Evolutionary conservation across 2,113 vertebrate species (phyloP).

Genomic region (Cochlearius cochlearius): DNA sequence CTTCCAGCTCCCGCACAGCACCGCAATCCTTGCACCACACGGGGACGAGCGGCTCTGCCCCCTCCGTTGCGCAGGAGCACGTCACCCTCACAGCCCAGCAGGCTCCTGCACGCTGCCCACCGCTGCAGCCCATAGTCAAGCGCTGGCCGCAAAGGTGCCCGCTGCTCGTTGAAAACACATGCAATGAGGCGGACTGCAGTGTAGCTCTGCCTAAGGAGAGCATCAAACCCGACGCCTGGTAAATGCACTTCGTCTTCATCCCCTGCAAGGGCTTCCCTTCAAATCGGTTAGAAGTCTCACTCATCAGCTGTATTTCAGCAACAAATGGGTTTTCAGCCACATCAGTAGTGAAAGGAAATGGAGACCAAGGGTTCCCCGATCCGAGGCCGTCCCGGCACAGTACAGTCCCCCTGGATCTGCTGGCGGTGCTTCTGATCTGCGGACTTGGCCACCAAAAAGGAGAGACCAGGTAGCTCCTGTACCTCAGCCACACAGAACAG

Average conservation of each 20-base stretch:
- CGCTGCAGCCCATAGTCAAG: fast-evolving
- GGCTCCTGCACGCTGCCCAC: background rate
- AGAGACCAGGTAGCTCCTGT: background rate
- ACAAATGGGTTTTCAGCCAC: background rate
- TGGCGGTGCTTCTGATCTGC: background rate
- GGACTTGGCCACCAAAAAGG: background rate
- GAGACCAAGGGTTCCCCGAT: background rate
- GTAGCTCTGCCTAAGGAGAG: background rate
- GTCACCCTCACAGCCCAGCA: background rate
- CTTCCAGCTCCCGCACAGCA: background rate
- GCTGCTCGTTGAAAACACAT: background rate
- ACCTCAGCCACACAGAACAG: background rate
- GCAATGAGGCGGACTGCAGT: background rate
- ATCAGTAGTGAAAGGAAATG: background rate
- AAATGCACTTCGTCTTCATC: background rate
- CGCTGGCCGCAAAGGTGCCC: background rate
- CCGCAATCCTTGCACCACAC: background rate
- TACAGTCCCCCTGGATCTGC: background rate
- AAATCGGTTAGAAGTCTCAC: background rate
- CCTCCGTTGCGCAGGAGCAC: background rate
- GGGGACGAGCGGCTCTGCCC: background rate
- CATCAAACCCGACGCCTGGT: background rate
- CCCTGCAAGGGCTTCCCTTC: background rate
- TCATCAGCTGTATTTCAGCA: background rate
- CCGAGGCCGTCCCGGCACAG: background rate